Evolutionary conservation across 2,888 invertebrate species (phyloP).

Genomic region (Cosmopolites sordidus): DNA sequence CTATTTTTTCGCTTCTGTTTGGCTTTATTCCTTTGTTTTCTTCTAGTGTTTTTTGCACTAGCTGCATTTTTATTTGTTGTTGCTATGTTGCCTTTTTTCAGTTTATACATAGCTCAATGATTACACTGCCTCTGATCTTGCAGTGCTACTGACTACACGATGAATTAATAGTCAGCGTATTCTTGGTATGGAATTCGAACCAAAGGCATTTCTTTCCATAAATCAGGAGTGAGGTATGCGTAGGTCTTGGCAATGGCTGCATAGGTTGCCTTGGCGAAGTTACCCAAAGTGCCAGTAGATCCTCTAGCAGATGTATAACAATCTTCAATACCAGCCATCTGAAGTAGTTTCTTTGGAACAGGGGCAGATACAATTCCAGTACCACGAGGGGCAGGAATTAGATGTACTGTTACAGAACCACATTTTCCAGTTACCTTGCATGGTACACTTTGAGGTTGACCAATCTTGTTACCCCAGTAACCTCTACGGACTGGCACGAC

Average conservation of each 20-base stretch:
- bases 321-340: constrained; percentile 99
- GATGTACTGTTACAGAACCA: constrained; percentile 94
- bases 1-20: too few species aligned
- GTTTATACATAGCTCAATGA: too few species aligned
- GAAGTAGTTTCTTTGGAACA: constrained; percentile 96
- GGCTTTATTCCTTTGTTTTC: too few species aligned
- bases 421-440: constrained; percentile 99
- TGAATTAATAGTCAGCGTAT: constrained; percentile 78
- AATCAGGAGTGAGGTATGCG: constrained; percentile 96
- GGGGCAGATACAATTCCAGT: constrained; percentile 99
- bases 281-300: constrained; percentile 93
- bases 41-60: too few species aligned
- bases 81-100: too few species aligned
- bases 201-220: constrained; percentile 96
- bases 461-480: constrained; percentile 99
- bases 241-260: constrained; percentile 98
- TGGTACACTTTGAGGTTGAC: constrained; percentile 98
- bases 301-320: constrained; percentile 98
- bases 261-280: constrained; percentile 99
- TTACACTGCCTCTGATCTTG: constrained; percentile 27
- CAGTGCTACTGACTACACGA: constrained; percentile 44
- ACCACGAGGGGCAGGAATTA: constrained; percentile 99
- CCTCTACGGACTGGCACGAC: constrained; percentile 98
- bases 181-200: constrained; percentile 94
- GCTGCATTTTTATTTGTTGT: too few species aligned